These are phyloP conservation scores for Aspidiotus destructor DNA, from an alignment of 2,888 invertebrate species.

Conservation along the genomic window DNA sequence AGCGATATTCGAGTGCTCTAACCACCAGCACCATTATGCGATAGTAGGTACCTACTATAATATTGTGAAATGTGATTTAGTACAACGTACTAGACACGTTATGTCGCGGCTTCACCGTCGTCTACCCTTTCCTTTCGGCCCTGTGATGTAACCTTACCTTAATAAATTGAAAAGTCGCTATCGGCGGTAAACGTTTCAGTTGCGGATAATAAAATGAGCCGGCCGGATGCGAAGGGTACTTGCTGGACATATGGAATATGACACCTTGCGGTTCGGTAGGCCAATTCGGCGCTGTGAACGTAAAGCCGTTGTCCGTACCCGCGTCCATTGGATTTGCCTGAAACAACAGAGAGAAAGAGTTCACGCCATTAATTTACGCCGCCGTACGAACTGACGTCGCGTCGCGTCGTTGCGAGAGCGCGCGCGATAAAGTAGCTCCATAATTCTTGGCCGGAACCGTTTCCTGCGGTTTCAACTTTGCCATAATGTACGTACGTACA, in stretches of 20 bases:
- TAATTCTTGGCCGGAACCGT: no score
- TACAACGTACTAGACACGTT: no score
- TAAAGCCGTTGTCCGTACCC: constrained; percentile 89
- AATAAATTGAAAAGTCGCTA: constrained; percentile 82
- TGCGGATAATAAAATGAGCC: constrained; percentile 91
- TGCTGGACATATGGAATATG: constrained; percentile 78
- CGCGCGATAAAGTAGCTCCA: no score
- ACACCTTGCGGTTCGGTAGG: constrained; percentile 81
- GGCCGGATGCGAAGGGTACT: constrained; percentile 82
- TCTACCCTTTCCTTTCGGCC: no score
- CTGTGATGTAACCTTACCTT: constrained; percentile 51
- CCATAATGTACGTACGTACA: no score
- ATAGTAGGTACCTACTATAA: no score
- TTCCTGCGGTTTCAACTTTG: no score
- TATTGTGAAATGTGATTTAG: no score
- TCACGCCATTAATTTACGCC: neutral
- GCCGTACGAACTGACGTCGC: neutral
- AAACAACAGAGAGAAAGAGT: constrained; percentile 18
- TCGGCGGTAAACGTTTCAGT: constrained; percentile 72
- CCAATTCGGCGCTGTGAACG: constrained; percentile 95
- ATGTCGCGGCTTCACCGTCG: no score
- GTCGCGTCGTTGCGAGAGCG: neutral
- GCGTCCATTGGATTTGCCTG: constrained; percentile 85
- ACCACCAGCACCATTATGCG: no score
- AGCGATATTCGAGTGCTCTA: no score